Percentiles rank a stretch among this genome's conserved stretches.
These are phyloP conservation scores for Micronycteris hirsuta DNA, from an alignment of 2,113 vertebrate genomes.

Conservation along the genomic window DNA sequence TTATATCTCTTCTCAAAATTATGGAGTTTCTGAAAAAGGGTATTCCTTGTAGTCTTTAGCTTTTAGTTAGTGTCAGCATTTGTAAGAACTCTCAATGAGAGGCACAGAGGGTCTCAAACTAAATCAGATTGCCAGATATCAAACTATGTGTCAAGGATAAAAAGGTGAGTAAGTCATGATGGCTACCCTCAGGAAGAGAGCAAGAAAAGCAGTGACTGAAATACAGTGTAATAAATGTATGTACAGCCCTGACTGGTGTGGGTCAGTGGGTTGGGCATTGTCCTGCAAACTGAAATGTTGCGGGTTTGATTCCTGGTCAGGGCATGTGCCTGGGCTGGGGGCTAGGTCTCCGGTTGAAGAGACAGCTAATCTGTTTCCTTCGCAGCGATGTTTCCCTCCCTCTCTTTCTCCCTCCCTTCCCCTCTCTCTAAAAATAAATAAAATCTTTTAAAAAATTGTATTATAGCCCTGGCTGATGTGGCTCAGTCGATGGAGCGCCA, in stretches of 20 bases:
- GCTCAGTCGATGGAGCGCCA: too few relatives aligned
- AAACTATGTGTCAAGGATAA: background rate
- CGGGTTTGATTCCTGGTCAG: too few relatives aligned
- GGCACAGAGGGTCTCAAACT: background rate
- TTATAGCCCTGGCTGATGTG: too few relatives aligned
- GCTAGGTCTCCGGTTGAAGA: too few relatives aligned
- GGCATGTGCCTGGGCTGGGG: too few relatives aligned
- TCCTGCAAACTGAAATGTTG: too few relatives aligned
- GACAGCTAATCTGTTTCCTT: too few relatives aligned
- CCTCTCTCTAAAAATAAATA: too few relatives aligned
- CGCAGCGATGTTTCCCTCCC: too few relatives aligned
- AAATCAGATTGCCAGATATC: conserved; percentile 1
- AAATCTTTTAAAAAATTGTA: background rate
- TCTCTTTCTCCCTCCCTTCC: too few relatives aligned
- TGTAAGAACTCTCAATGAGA: background rate
- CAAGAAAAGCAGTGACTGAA: conserved; percentile 8
- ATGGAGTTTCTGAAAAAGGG: background rate
- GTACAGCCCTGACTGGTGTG: background rate
- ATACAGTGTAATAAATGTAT: background rate
- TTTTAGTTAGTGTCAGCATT: background rate
- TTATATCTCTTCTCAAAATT: conserved; percentile 1
- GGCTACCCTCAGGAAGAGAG: background rate
- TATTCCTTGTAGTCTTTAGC: background rate
- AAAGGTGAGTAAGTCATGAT: background rate
- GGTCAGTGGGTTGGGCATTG: too few relatives aligned